Conservation (phyloP, 2,113 vertebrate species). For the Anolis carolinensis region DNA sequence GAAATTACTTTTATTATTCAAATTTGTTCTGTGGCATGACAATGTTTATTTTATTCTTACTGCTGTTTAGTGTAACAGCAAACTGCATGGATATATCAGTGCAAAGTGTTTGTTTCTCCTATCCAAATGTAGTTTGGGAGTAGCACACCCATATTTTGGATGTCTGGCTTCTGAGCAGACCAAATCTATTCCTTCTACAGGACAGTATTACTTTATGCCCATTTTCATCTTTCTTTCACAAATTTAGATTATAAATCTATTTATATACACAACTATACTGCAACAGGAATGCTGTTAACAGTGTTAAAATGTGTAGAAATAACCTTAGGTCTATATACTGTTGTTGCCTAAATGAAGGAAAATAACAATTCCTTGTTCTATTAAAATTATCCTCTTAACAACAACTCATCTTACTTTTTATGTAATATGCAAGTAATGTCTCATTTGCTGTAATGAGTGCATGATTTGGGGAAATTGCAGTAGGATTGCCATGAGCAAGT, state of each 20-base stretch:
- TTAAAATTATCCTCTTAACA: slow-evolving; percentile 16
- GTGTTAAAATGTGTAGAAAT: slow-evolving; percentile 5
- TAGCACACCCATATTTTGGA: background rate
- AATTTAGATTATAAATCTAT: background rate
- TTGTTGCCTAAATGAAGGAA: slow-evolving; percentile 18
- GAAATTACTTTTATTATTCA: background rate
- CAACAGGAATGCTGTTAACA: background rate
- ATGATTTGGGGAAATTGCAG: background rate
- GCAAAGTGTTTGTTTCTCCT: background rate
- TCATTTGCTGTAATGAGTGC: slow-evolving; percentile 17
- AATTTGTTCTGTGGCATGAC: background rate
- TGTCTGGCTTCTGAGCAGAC: background rate
- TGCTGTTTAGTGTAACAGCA: background rate
- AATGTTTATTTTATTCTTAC: background rate
- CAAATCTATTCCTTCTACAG: background rate
- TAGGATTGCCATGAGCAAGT: slow-evolving; percentile 9
- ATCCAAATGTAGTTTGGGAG: no score
- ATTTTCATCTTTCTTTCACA: background rate
- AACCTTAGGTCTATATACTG: background rate
- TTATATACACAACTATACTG: background rate
- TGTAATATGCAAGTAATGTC: slow-evolving; percentile 20
- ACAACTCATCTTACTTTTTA: slow-evolving; percentile 7
- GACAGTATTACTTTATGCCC: background rate
- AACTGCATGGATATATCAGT: background rate
- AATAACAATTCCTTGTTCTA: slow-evolving; percentile 12